A percentile compares a stretch with the other conserved stretches of the same genome.
Conservation (phyloP, 2,797 vertebrate genomes). For the Poeciliopsis turneri region DNA sequence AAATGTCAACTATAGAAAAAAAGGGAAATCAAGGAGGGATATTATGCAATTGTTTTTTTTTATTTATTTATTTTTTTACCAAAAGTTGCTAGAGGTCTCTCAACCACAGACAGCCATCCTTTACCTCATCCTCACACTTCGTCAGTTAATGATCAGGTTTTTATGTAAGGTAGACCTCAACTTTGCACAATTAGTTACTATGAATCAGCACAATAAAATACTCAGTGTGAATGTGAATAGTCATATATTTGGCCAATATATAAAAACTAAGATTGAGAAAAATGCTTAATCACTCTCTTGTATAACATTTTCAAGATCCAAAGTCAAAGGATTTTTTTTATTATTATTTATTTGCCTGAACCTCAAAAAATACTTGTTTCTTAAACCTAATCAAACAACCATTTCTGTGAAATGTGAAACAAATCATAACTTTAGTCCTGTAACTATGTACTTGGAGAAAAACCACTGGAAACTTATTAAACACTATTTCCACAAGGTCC, state of each 20-base stretch:
- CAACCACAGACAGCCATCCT: too few species aligned
- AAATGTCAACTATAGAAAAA: background rate
- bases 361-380: background rate
- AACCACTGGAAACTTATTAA: constrained; percentile 1
- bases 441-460: background rate
- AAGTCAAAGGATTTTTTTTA: background rate
- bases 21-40: background rate
- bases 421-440: background rate
- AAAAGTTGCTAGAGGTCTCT: too few species aligned
- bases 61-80: background rate
- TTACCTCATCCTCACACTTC: background rate
- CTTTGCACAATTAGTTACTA: background rate
- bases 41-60: background rate
- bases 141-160: background rate
- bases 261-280: background rate
- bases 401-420: background rate
- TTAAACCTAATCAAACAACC: background rate
- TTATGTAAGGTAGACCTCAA: background rate
- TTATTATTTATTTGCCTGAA: background rate
- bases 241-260: background rate
- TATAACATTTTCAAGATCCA: background rate
- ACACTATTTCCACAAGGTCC: background rate
- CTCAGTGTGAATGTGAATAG: background rate
- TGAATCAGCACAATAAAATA: background rate
- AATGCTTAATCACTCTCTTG: background rate